Percentiles rank a stretch among this genome's conserved stretches.
phyloP scores from a whole-genome alignment of 2,797 vertebrate species.

The Lepilemur septentrionalis region DNA sequence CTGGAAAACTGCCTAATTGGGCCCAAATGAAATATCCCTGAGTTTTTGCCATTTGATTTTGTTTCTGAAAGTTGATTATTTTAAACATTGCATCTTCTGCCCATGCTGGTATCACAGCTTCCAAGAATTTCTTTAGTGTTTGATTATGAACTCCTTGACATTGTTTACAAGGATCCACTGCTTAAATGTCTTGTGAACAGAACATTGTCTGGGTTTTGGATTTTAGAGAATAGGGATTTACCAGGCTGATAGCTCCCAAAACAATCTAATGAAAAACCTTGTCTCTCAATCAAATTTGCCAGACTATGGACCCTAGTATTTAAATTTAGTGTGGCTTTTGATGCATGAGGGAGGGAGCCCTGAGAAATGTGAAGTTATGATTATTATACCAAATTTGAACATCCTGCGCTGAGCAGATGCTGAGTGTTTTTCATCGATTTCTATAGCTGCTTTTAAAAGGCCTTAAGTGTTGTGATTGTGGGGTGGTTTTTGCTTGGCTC shows the following conservation, averaged over 20 bases:
- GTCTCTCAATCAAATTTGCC: constrained; percentile 9
- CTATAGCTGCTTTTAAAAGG: constrained; percentile 51
- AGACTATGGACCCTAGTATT: constrained; percentile 22
- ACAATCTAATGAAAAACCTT: background rate
- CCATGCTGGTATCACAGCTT: background rate
- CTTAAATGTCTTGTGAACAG: background rate
- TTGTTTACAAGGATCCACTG: background rate
- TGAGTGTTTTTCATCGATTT: constrained; percentile 8
- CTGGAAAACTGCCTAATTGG: background rate
- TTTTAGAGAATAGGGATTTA: background rate
- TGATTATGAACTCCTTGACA: background rate
- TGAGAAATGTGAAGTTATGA: background rate
- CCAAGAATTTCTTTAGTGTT: background rate
- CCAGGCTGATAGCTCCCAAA: background rate
- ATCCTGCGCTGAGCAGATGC: constrained; percentile 10
- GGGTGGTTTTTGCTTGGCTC: constrained; percentile 18
- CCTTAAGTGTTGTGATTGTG: background rate
- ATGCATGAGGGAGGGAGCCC: background rate
- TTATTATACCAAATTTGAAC: constrained; percentile 54
- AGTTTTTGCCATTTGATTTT: background rate
- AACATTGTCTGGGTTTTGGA: background rate
- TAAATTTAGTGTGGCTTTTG: constrained; percentile 42
- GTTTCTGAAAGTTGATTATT: background rate
- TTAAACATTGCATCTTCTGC: background rate
- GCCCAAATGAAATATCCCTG: background rate